These are phyloP conservation scores for Dasyornis broadbenti DNA, from an alignment of 2,113 vertebrate species.

Conservation along the genomic window DNA sequence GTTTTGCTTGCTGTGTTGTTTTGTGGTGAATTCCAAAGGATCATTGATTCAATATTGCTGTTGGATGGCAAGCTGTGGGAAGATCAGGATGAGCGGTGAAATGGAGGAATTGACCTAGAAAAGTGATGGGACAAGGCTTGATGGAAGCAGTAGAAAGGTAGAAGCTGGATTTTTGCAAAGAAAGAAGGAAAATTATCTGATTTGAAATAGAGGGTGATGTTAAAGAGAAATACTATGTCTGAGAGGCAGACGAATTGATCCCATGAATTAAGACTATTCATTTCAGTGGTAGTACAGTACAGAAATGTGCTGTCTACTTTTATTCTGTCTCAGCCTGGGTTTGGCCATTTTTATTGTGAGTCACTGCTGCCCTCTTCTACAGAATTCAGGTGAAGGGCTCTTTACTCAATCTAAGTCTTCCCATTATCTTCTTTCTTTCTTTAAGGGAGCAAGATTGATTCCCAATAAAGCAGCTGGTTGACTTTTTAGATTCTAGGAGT, in stretches of 20 bases:
- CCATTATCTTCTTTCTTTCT: constrained; percentile 23
- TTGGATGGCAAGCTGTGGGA: background rate
- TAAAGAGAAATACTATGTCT: background rate
- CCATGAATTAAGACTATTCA: background rate
- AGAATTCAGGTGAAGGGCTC: background rate
- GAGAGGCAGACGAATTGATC: background rate
- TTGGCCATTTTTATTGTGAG: constrained; percentile 11
- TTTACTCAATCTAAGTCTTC: background rate
- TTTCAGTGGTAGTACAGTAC: background rate
- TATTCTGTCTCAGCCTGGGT: background rate
- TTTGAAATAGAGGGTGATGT: background rate
- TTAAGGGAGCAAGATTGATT: constrained; percentile 52
- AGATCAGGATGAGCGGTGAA: background rate
- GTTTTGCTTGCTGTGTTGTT: background rate
- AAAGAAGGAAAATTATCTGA: background rate
- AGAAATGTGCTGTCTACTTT: background rate
- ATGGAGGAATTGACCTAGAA: background rate
- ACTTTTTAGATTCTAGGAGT: constrained; percentile 37
- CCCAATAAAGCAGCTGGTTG: constrained; percentile 34
- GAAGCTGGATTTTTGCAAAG: background rate
- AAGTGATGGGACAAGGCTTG: background rate
- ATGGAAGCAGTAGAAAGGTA: background rate
- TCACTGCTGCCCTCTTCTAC: background rate
- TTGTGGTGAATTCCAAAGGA: background rate
- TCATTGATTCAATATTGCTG: background rate